Base-by-base conservation (phyloP, 2,888 invertebrate species). In the Cordilura impudica region DNA sequence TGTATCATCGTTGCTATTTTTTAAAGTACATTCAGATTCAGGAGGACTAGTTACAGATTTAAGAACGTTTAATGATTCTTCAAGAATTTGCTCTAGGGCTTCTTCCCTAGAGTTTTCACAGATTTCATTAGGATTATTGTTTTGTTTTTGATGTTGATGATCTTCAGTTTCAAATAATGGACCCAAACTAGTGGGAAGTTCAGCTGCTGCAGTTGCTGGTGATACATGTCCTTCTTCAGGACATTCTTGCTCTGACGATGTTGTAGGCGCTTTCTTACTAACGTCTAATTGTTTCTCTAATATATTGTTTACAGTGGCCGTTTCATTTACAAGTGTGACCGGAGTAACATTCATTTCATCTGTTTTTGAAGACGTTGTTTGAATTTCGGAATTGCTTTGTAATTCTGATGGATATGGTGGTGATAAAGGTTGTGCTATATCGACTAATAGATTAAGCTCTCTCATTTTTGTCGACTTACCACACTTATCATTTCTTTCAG, bases 381-480 rank as follows among this genome's bases (percentile, higher is more conserved):
- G 35, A 4, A n/a, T n/a, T n/a, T 12, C n/a, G n/a, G 14, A n/a
- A 4, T 4, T 39, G 35, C 4, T 39, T 39, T 60, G 67, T 47
- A 47, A 61, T 23, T 65, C 63, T 76, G 70, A 69, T 31, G 69
- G 69, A 65, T 76, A 70, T 76, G 75, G 69, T 76, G 75, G 69
- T 49, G 75, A 60, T 67, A 79, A 63, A 71, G 61, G 66, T 45
- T 75, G 66, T 6, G 75, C 75, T 29, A 72, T 75, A 51, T 67
- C 71, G 18, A 67, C 75, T 71, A 79, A 71, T 26, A 79, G 63
- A 47, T 61, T 75, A 18, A 56, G 51, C 47, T 79, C 79, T 19
- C 51, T 35, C 51, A 63, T 45, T 79, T 71, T 66, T 54, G 39
- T 39, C 21, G 12, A 45, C 39, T 69, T 8, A 56, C 49, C 31